Base-by-base conservation (phyloP, 2,797 vertebrate genomes). In the Scyliorhinus canicula region DNA sequence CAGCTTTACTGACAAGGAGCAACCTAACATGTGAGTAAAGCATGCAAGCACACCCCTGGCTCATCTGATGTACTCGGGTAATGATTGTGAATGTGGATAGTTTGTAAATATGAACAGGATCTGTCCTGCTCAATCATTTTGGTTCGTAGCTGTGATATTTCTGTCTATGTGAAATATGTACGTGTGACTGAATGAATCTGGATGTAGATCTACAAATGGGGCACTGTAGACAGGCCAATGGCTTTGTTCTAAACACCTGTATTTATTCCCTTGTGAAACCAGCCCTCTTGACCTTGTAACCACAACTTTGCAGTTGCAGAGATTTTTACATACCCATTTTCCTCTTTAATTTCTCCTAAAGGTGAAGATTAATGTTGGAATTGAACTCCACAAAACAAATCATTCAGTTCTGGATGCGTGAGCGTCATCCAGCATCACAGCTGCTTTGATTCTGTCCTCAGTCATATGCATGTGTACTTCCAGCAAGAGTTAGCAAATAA, bases 1-100 rank as follows among this genome's bases (percentile, higher is more conserved):
- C 97, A 99, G 98, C 96, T 99, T 99, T 7, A 98, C 98, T 2
- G 99, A 99, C 97, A 99, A 99, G 97, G 99, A 99, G 95, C 99
- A 99, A 96, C 98, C 99, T 35, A 98, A 97, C 95, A 97, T 99
- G 99, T 98, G 96, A 98, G 98, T 98, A 74, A 90, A 12, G 40
- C 16, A 95, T 79, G 28, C n/a, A 47, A 40, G 9, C 60, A 65
- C n/a, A 88, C 44, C 88, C 2, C 21, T 26, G 88, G 57, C 60
- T 91, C 40, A 65, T 44, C 60, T 44, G n/a, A 40, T 63, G 40
- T 26, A 40, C 88, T 65, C n/a, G n/a, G n/a, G n/a, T 40, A 40
- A 44, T 9, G 8, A 26, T 65, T 65, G 35, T 91, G 35, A 91
- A 44, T 91, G 40, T 91, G 19, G 60, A n/a, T 24, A 63, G 6